Percentiles rank a stretch among this genome's conserved stretches.
Conservation (phyloP, 1,140 invertebrate genomes). For the Bombus huntii region DNA sequence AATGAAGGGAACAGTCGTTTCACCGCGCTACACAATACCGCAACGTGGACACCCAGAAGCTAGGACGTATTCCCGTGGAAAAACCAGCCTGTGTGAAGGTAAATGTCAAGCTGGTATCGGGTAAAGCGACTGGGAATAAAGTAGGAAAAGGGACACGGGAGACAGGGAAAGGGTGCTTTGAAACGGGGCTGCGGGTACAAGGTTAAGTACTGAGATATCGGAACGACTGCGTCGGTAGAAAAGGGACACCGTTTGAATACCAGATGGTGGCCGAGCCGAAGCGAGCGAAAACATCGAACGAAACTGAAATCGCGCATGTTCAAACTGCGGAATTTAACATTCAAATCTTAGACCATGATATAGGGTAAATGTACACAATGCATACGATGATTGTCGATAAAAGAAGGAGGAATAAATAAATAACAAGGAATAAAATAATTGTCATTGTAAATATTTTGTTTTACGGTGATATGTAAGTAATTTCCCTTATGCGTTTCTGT, state of each 20-base stretch:
- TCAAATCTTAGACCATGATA: not conserved
- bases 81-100: not conserved
- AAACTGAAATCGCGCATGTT: constrained; percentile 6
- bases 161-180: constrained; percentile 18
- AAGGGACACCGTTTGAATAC: constrained; percentile 54
- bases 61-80: not conserved
- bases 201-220: constrained; percentile 61
- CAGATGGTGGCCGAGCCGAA: constrained; percentile 31
- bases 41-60: not conserved
- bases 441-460: not conserved
- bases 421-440: not conserved
- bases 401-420: not conserved
- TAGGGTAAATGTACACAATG: not conserved
- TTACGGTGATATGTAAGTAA: not conserved
- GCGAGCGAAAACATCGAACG: constrained; percentile 51
- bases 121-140: not conserved
- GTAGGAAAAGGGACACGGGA: not conserved
- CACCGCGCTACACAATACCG: not conserved
- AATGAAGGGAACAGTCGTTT: not conserved
- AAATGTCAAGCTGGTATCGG: not conserved
- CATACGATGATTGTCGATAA: not conserved
- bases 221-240: constrained; percentile 34
- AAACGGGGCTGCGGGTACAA: constrained; percentile 42
- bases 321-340: not conserved
- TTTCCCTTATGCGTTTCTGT: no score